These are phyloP conservation scores for Phrynosoma platyrhinos DNA, from an alignment of 2,113 vertebrate species.

Conservation along the genomic window DNA sequence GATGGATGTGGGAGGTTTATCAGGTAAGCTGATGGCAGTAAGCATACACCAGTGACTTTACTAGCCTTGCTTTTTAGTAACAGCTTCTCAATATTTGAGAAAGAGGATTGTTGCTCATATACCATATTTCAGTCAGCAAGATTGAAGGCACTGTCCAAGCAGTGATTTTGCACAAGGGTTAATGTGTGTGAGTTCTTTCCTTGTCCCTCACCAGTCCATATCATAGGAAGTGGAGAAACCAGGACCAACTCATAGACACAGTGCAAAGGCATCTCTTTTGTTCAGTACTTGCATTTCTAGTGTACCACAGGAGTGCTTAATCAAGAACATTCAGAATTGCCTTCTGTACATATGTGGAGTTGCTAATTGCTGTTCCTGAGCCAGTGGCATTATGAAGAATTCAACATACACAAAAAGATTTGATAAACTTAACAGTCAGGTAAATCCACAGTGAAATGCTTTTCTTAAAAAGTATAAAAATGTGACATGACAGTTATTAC, in stretches of 20 bases:
- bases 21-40: constrained; percentile 82
- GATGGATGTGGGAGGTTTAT: constrained; percentile 98
- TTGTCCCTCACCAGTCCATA: background rate
- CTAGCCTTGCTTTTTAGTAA: constrained; percentile 34
- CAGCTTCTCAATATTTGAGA: constrained; percentile 29
- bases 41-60: constrained; percentile 33
- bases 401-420: constrained; percentile 17
- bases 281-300: background rate
- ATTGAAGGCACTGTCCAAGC: constrained; percentile 15
- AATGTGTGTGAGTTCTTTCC: background rate
- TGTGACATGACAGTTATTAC: no score
- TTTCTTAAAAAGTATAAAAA: no score
- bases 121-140: constrained; percentile 37
- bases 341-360: no score
- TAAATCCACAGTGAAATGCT: constrained; percentile 12
- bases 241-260: background rate
- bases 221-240: constrained; percentile 30
- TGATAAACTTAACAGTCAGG: constrained; percentile 43
- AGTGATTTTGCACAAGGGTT: background rate
- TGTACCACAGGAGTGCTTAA: no score
- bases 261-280: constrained; percentile 24
- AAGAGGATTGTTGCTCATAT: constrained; percentile 26
- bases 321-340: background rate
- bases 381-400: background rate
- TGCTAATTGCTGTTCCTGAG: background rate